Evolutionary conservation across 2,797 vertebrate species (phyloP).

Genomic region (Halcyon leucocephala): DNA sequence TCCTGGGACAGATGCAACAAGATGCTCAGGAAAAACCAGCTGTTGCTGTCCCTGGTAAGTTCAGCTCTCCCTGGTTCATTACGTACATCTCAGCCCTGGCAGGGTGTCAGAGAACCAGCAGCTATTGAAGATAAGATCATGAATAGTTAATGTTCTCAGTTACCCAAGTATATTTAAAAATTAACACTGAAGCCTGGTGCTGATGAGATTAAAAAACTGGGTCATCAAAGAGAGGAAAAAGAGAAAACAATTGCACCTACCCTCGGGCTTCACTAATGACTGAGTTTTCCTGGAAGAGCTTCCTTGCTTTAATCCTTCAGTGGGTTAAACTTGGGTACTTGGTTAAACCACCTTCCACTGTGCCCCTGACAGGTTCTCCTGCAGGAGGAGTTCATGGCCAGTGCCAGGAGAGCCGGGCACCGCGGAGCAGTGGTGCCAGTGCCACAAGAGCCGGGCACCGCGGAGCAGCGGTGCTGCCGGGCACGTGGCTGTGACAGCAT

Average conservation of each 20-base stretch:
- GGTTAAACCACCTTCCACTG: neutral
- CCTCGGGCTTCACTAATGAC: slow-evolving; percentile 16
- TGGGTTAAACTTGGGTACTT: neutral
- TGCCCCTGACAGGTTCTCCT: neutral
- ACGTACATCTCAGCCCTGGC: neutral
- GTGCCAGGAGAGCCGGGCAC: neutral
- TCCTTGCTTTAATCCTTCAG: slow-evolving; percentile 14
- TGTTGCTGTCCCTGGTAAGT: neutral
- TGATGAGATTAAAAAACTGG: slow-evolving; percentile 56
- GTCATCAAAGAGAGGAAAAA: slow-evolving; percentile 57
- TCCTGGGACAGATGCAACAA: neutral
- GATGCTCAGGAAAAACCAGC: slow-evolving; percentile 62
- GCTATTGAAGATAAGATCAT: slow-evolving; percentile 48
- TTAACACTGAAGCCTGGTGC: slow-evolving; percentile 52
- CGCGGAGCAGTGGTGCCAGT: rapidly evolving
- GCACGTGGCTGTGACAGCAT: rapidly evolving
- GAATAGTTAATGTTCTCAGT: slow-evolving; percentile 61
- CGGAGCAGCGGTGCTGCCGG: rapidly evolving
- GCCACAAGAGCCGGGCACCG: neutral
- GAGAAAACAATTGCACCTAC: slow-evolving; percentile 58
- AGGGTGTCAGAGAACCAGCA: neutral
- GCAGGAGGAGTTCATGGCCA: neutral
- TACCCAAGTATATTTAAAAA: slow-evolving; percentile 67
- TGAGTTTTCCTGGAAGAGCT: neutral
- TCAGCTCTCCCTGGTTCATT: neutral